These are phyloP conservation scores for Huso huso DNA, from an alignment of 2,797 vertebrate species.

Conservation along the genomic window DNA sequence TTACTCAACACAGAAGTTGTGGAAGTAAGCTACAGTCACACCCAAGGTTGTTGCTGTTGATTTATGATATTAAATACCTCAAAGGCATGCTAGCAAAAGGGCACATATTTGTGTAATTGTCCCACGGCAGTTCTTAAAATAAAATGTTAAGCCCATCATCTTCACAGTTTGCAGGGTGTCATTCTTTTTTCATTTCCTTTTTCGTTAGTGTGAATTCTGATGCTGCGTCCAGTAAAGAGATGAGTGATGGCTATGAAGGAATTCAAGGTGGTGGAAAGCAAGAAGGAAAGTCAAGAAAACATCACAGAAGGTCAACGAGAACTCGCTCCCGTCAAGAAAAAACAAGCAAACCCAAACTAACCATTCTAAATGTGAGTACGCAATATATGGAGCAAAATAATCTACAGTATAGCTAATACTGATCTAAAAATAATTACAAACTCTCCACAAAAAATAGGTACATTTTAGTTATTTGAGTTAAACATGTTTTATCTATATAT, in stretches of 20 bases:
- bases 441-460: not conserved
- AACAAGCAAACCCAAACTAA: constrained; percentile 78
- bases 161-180: not conserved
- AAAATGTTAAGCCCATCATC: too few species aligned
- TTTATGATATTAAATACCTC: too few species aligned
- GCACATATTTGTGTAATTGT: too few species aligned
- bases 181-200: constrained; percentile 4
- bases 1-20: too few species aligned
- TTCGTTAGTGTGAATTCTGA: constrained; percentile 71
- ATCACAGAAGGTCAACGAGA: constrained; percentile 80
- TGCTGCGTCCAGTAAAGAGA: constrained; percentile 80
- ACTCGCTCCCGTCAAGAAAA: constrained; percentile 86
- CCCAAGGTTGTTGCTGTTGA: too few species aligned
- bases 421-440: too few species aligned
- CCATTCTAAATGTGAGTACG: constrained; percentile 84
- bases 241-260: constrained; percentile 87
- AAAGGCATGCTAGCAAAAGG: too few species aligned
- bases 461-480: not conserved
- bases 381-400: not conserved
- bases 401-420: too few species aligned
- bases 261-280: constrained; percentile 65
- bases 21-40: too few species aligned
- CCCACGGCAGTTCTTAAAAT: too few species aligned
- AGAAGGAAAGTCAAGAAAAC: constrained; percentile 76
- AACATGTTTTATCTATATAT: too few species aligned